Conservation (phyloP, 2,113 vertebrate genomes). For the Brienomyrus brachyistius region DNA sequence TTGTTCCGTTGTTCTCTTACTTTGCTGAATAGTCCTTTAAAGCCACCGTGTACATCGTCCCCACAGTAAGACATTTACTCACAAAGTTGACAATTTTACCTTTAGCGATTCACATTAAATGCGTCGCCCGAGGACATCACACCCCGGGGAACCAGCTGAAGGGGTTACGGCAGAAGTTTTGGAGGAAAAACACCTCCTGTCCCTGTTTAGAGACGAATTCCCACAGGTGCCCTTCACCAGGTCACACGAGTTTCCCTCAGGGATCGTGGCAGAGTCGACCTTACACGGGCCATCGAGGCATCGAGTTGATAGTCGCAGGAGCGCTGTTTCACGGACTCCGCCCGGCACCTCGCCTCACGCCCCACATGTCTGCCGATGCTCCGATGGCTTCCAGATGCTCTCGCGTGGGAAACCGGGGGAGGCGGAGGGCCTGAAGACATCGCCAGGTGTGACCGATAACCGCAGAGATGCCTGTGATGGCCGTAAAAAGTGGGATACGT, state of each 20-base stretch:
- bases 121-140: neutral
- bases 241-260: neutral
- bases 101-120: neutral
- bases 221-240: neutral
- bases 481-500: neutral
- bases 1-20: neutral
- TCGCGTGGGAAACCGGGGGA: constrained; percentile 59
- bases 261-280: neutral
- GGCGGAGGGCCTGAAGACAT: constrained; percentile 48
- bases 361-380: constrained; percentile 52
- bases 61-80: neutral
- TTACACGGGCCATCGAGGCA: neutral
- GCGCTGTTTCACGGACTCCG: constrained; percentile 50
- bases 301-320: constrained; percentile 57
- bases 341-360: constrained; percentile 7
- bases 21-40: neutral
- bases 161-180: neutral
- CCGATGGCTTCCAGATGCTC: constrained; percentile 69
- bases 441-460: constrained; percentile 61
- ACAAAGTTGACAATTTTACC: neutral
- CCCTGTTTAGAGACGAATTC: neutral
- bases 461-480: constrained; percentile 52
- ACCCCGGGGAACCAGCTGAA: neutral
- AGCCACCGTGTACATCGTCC: neutral
- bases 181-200: neutral